Base-by-base conservation (phyloP, 2,797 vertebrate species). In the Aplochiton taeniatus region DNA sequence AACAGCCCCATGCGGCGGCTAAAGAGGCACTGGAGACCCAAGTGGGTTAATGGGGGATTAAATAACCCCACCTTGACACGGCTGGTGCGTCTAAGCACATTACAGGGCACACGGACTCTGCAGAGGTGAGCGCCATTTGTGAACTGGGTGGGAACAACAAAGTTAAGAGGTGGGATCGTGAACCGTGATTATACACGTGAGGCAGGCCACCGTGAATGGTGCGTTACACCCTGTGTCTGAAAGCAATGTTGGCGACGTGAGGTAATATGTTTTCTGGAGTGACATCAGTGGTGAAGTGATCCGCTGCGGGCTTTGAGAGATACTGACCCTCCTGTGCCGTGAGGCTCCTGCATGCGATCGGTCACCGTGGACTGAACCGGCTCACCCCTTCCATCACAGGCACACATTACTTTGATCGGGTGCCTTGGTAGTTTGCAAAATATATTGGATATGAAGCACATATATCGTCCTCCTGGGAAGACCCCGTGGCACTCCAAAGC, bases 21-120 rank as follows among this genome's bases (percentile, higher is more conserved):
- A 78, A 82, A 68, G 75, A 81, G 70, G 76, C 73, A 67, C 68
- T 77, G 71, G 64, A 60, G 67, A 76, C 76, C 70, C 66, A 83
- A 79, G 75, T 57, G 68, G 72, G 62, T 70, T 79, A 63, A 55
- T 58, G 66, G 67, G 64, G 73, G 77, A 81, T 86, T 73, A 83
- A 20, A 73, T 45, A 19, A 61, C 68, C 19, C 31, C 65, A 64
- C 66, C 63, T 61, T 68, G 70, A 73, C 65, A 65, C 20, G 8
- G 54, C 46, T n/a, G 63, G 17, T 45, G 56, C 4, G 17, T 14
- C 1, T n/a, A 44, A 14, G 41, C 8, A 44, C 14, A 44, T 44
- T 41, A 56, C 41, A 58, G 10, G 19, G 4, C 56, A 58, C 41
- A 58, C 17, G 42, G 56, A 0, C 5, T 4, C 43, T 14, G 10